phyloP scores from a whole-genome alignment of 2,113 vertebrate species.

The Peucedramus taeniatus region DNA sequence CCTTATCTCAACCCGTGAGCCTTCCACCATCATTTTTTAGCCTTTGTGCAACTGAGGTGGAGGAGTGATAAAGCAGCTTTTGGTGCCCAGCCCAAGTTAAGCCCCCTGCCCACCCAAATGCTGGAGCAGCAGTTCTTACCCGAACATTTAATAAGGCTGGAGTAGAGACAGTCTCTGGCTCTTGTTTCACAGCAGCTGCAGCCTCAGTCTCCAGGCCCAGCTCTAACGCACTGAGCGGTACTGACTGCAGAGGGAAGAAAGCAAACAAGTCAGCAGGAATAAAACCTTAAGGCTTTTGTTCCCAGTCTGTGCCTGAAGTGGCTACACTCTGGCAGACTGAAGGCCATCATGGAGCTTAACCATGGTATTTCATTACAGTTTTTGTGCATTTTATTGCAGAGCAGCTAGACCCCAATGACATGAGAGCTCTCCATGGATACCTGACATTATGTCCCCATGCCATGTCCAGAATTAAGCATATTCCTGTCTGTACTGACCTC shows the following conservation, averaged over 20 bases:
- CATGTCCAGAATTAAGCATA: background rate
- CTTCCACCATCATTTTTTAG: background rate
- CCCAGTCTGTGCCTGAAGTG: background rate
- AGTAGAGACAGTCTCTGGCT: constrained; percentile 75
- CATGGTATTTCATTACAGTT: background rate
- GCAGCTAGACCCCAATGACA: background rate
- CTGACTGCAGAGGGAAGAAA: constrained; percentile 74
- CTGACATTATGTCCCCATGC: background rate
- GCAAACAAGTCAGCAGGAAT: background rate
- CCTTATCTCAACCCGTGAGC: background rate
- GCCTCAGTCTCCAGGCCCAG: constrained; percentile 80
- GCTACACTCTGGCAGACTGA: background rate
- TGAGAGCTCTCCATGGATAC: background rate
- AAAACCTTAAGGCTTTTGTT: background rate
- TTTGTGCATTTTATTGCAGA: background rate
- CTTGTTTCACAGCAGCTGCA: constrained; percentile 73
- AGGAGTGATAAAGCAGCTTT: background rate
- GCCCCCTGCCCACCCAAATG: background rate
- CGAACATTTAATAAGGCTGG: constrained; percentile 85
- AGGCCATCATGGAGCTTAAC: background rate
- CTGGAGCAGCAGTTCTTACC: constrained; percentile 70
- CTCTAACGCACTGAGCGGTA: constrained; percentile 86
- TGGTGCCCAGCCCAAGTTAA: background rate
- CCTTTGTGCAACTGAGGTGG: background rate
- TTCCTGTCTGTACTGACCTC: background rate